Percentiles rank a stretch among this genome's conserved stretches.
Evolutionary conservation across 2,113 vertebrate species (phyloP).

Genomic region (Ploceus nigricollis): DNA sequence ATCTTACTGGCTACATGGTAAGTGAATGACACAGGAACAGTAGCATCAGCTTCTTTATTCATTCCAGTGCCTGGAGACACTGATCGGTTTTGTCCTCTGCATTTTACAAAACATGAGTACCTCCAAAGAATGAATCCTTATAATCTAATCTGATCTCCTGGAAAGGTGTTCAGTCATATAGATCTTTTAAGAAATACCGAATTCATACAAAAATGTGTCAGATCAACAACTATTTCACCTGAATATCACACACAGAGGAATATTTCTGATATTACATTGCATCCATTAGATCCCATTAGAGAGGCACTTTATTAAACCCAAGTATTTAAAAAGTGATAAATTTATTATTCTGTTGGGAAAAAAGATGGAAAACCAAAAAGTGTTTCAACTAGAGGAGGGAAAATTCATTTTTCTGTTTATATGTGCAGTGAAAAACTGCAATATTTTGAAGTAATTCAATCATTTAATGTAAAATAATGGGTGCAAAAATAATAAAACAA

Average conservation of each 20-base stretch:
- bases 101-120: neutral
- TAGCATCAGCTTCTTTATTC: neutral
- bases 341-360: neutral
- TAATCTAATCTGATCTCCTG: neutral
- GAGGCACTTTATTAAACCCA: neutral
- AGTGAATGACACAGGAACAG: constrained; percentile 2
- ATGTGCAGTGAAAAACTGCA: neutral
- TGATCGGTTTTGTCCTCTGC: neutral
- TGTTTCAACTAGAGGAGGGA: neutral
- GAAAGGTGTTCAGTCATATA: neutral
- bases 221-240: neutral
- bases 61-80: neutral
- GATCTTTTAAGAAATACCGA: neutral
- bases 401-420: neutral
- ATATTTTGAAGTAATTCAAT: neutral
- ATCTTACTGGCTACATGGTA: constrained; percentile 9
- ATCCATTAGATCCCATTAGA: neutral
- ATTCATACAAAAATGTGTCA: neutral
- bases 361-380: neutral
- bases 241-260: neutral
- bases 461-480: neutral
- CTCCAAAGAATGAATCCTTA: neutral
- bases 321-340: neutral
- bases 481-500: neutral
- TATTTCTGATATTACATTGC: neutral